A percentile compares a stretch with the other conserved stretches of the same genome.
Evolutionary conservation across 2,888 invertebrate genomes (phyloP).

Genomic region (Coremacera marginata): DNA sequence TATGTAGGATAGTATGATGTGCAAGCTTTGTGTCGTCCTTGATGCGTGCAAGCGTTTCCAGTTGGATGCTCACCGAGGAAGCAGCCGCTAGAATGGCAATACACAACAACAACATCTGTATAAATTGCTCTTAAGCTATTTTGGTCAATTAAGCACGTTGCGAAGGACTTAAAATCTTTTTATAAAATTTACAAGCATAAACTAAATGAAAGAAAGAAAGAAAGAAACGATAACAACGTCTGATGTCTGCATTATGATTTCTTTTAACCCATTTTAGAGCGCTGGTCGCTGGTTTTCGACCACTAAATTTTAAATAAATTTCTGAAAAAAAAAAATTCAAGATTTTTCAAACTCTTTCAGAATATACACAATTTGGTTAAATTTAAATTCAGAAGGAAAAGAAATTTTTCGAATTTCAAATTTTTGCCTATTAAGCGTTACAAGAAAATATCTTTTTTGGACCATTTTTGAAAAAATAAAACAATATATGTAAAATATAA

Average conservation of each 20-base stretch:
- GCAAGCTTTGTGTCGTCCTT: background rate
- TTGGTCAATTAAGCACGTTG: background rate
- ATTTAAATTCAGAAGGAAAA: too few species aligned
- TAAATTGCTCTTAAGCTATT: background rate
- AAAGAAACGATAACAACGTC: background rate
- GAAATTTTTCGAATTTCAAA: too few species aligned
- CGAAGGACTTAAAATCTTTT: background rate
- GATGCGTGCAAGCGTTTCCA: constrained; percentile 1
- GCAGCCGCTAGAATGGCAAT: background rate
- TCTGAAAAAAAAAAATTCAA: too few species aligned
- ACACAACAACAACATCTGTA: background rate
- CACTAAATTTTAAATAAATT: too few species aligned
- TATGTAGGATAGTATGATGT: background rate
- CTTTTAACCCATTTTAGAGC: background rate
- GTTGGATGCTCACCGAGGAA: constrained; percentile 1
- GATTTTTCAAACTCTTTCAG: too few species aligned
- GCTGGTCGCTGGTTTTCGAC: too few species aligned
- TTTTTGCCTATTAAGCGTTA: too few species aligned
- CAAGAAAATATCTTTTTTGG: too few species aligned
- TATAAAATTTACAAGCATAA: background rate
- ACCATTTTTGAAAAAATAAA: too few species aligned
- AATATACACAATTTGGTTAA: too few species aligned
- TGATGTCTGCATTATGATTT: background rate
- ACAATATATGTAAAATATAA: too few species aligned
- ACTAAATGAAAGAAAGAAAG: background rate